Evolutionary conservation across 2,113 vertebrate species (phyloP).

Genomic region (Bungarus multicinctus): DNA sequence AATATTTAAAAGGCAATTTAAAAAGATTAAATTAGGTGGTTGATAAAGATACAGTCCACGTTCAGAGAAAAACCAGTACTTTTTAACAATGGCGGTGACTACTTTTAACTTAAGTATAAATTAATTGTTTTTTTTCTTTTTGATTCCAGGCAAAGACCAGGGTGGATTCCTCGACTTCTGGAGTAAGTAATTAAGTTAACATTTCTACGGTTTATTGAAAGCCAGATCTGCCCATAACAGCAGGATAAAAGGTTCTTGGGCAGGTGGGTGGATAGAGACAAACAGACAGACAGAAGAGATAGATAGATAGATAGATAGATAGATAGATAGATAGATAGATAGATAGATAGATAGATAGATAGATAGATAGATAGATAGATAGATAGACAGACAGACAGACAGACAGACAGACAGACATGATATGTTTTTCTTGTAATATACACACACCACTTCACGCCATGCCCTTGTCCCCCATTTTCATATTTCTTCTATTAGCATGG

Average conservation of each 20-base stretch:
- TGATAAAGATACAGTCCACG: not conserved
- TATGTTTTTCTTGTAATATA: not conserved
- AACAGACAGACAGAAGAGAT: no score
- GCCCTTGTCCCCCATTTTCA: not conserved
- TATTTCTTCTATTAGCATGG: not conserved
- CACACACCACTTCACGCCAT: not conserved
- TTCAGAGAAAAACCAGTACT: not conserved
- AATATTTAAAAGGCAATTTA: no score
- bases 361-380: no score
- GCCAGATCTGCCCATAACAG: not conserved
- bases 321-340: not conserved
- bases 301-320: not conserved
- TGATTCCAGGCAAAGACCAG: slow-evolving; percentile 18
- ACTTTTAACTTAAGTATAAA: not conserved
- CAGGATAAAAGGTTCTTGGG: not conserved
- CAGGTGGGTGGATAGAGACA: not conserved
- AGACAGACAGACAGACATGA: not conserved
- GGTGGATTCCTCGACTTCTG: slow-evolving; percentile 31
- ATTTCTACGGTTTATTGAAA: not conserved
- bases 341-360: not conserved
- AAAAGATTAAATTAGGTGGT: no score
- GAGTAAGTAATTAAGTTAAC: slow-evolving; percentile 25
- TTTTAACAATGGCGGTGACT: not conserved
- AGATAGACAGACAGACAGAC: no score
- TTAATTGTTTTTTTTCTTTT: not conserved